phyloP scores from a whole-genome alignment of 2,113 vertebrate species.

The Ceyx margarethae region DNA sequence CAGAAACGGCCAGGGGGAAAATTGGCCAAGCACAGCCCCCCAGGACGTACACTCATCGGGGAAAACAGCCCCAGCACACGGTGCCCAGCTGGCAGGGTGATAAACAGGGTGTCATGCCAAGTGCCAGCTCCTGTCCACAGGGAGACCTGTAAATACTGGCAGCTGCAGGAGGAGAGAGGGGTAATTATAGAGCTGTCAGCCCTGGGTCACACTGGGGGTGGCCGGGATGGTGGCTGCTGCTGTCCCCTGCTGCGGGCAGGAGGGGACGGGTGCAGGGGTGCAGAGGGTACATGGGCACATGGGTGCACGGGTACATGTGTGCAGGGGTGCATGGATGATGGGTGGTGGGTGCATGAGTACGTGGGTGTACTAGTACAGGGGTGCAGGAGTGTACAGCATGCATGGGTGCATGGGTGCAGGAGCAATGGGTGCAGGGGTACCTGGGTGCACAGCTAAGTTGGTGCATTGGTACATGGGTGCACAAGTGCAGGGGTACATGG shows the following conservation, averaged over 20 bases:
- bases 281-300: rapidly evolving
- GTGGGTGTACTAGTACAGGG: rapidly evolving
- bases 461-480: rapidly evolving
- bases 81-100: not conserved
- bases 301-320: rapidly evolving
- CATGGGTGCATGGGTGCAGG: rapidly evolving
- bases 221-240: not conserved
- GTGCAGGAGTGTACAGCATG: too few species aligned
- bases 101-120: conserved; percentile 63
- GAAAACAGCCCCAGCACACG: not conserved
- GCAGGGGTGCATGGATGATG: rapidly evolving
- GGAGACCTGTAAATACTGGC: conserved; percentile 53
- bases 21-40: not conserved
- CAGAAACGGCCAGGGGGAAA: not conserved
- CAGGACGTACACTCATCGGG: rapidly evolving
- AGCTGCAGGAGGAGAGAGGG: not conserved
- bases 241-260: rapidly evolving
- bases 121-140: not conserved
- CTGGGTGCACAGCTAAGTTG: rapidly evolving
- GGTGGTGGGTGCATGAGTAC: too few species aligned
- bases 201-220: not conserved
- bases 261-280: not conserved
- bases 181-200: conserved; percentile 59
- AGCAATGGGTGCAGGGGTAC: too few species aligned
- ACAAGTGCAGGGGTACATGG: rapidly evolving